These are phyloP conservation scores for Diabrotica virgifera DNA, from an alignment of 1,140 invertebrate species.

Conservation along the genomic window DNA sequence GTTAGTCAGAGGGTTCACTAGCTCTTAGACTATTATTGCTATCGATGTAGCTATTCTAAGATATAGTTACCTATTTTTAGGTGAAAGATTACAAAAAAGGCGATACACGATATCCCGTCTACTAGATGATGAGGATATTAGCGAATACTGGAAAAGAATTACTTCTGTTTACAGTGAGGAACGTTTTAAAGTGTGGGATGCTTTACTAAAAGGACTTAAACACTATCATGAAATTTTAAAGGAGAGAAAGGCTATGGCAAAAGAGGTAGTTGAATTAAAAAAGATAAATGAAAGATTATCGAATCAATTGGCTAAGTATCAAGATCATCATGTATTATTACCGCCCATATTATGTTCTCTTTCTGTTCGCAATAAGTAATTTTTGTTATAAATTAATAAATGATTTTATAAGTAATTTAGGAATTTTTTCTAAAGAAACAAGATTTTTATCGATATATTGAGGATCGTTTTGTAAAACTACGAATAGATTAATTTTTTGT, in stretches of 20 bases:
- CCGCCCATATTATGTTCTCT: conserved; percentile 21
- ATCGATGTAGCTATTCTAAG: too few relatives aligned
- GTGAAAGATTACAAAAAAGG: conserved; percentile 28
- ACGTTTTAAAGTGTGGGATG: conserved; percentile 55
- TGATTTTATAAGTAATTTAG: too few relatives aligned
- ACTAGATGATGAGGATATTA: conserved; percentile 51
- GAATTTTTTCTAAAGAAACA: too few relatives aligned
- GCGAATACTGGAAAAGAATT: conserved; percentile 52
- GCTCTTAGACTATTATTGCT: too few relatives aligned
- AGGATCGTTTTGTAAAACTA: too few relatives aligned
- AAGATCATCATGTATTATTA: conserved; percentile 29
- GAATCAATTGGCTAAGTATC: conserved; percentile 35
- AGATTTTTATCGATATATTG: too few relatives aligned
- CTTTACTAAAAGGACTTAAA: conserved; percentile 52
- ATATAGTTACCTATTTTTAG: neutral
- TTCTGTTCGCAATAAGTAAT: neutral
- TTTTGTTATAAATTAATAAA: neutral
- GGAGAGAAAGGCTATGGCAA: conserved; percentile 37
- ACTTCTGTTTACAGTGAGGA: conserved; percentile 48
- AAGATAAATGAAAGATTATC: conserved; percentile 40
- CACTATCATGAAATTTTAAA: conserved; percentile 53
- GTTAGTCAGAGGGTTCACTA: too few relatives aligned
- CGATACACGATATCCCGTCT: conserved; percentile 50
- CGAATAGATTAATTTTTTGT: too few relatives aligned
- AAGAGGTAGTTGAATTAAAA: conserved; percentile 38